phyloP scores from a whole-genome alignment of 2,113 vertebrate genomes.

The pig (Sus scrofa) region DNA sequence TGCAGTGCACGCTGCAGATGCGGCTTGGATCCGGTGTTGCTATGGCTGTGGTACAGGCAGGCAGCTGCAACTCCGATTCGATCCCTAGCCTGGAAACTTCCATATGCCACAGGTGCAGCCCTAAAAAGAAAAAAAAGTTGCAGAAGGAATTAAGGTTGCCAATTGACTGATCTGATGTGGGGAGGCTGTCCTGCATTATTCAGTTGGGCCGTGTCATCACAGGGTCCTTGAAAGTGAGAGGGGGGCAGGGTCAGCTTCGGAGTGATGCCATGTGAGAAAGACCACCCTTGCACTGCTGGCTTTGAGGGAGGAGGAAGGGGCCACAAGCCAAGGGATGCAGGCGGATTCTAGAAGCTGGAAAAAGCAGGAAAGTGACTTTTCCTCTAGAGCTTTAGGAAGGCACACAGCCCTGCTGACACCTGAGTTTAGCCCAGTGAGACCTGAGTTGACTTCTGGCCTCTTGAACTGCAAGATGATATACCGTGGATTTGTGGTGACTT shows the following conservation, averaged over 20 bases:
- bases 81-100: too few relatives aligned
- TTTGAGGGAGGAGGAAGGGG: background rate
- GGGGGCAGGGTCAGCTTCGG: background rate
- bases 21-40: too few relatives aligned
- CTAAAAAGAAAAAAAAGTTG: background rate
- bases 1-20: too few relatives aligned
- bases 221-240: background rate
- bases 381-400: background rate
- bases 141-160: background rate
- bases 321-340: background rate
- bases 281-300: accelerated
- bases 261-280: accelerated
- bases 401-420: accelerated
- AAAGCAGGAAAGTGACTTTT: accelerated
- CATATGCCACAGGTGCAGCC: too few relatives aligned
- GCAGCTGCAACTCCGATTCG: too few relatives aligned
- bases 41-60: too few relatives aligned
- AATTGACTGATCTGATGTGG: background rate
- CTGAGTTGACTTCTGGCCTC: accelerated
- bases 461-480: accelerated
- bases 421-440: background rate
- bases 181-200: background rate
- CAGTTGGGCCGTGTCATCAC: background rate
- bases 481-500: accelerated
- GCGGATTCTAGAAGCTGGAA: background rate